A percentile compares a stretch with the other conserved stretches of the same genome.
Conservation (phyloP, 2,888 invertebrate genomes). For the Colletes collaris region DNA sequence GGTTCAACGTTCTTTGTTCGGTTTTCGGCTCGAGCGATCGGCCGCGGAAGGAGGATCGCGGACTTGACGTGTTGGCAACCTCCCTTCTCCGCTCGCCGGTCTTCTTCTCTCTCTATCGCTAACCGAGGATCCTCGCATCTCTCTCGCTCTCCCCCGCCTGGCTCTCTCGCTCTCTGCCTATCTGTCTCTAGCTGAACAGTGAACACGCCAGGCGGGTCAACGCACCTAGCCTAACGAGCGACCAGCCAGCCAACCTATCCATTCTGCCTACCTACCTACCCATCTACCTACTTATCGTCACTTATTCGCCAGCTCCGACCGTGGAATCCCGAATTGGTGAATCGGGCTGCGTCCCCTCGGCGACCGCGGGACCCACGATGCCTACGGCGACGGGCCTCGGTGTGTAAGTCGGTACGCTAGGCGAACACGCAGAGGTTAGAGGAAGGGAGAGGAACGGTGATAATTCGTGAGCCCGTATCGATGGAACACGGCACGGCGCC, state of each 20-base stretch:
- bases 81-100: slow-evolving; percentile 28
- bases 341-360: slow-evolving; percentile 22
- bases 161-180: slow-evolving; percentile 53
- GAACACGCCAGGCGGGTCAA: slow-evolving; percentile 79
- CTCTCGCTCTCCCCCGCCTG: slow-evolving; percentile 37
- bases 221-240: slow-evolving; percentile 81
- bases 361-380: neutral
- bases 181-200: slow-evolving; percentile 66
- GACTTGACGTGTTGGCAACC: slow-evolving; percentile 65
- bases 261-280: slow-evolving; percentile 80
- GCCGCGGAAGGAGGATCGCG: slow-evolving; percentile 65
- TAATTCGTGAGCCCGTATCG: slow-evolving; percentile 67
- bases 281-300: slow-evolving; percentile 82
- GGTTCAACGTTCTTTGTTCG: slow-evolving; percentile 64
- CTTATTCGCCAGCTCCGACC: slow-evolving; percentile 75
- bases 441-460: slow-evolving; percentile 21
- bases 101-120: slow-evolving; percentile 52
- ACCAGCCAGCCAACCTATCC: slow-evolving; percentile 75
- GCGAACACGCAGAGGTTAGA: slow-evolving; percentile 8
- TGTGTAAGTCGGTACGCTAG: slow-evolving; percentile 6
- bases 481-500: slow-evolving; percentile 56
- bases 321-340: slow-evolving; percentile 66
- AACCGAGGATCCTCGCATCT: slow-evolving; percentile 46
- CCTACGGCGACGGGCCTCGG: neutral
- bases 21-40: slow-evolving; percentile 65